Percentiles rank a stretch among this genome's conserved stretches.
Conservation (phyloP, 2,888 invertebrate genomes). For the Gari tellinella region DNA sequence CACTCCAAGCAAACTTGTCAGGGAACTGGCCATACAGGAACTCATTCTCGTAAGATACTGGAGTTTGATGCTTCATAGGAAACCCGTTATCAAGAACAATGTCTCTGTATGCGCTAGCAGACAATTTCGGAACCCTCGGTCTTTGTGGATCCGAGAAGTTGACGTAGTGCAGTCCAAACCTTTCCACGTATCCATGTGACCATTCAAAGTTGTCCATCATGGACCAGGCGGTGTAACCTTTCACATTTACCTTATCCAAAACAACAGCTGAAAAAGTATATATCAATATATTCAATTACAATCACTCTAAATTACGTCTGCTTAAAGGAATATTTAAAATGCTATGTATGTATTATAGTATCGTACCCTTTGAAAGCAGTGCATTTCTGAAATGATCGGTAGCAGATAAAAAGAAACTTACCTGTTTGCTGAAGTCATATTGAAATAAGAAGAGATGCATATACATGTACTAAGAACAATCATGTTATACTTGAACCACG, state of each 20-base stretch:
- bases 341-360: no score
- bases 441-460: no score
- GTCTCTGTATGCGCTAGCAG: slow-evolving; percentile 82
- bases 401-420: no score
- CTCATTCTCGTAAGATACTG: slow-evolving; percentile 37
- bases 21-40: slow-evolving; percentile 62
- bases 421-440: no score
- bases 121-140: slow-evolving; percentile 89
- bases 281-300: no score
- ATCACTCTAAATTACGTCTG: no score
- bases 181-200: slow-evolving; percentile 89
- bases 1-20: slow-evolving; percentile 74
- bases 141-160: slow-evolving; percentile 89
- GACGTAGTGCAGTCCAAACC: slow-evolving; percentile 90
- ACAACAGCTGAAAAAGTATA: slow-evolving; percentile 60
- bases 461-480: no score
- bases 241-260: slow-evolving; percentile 80
- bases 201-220: slow-evolving; percentile 94
- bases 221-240: slow-evolving; percentile 91
- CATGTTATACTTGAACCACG: no score
- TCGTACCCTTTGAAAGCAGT: no score
- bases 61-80: slow-evolving; percentile 23
- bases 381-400: no score
- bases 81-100: slow-evolving; percentile 73
- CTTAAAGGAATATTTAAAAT: no score